These are phyloP conservation scores for Acholoe squamosa DNA, from an alignment of 2,888 invertebrate genomes.

Conservation along the genomic window DNA sequence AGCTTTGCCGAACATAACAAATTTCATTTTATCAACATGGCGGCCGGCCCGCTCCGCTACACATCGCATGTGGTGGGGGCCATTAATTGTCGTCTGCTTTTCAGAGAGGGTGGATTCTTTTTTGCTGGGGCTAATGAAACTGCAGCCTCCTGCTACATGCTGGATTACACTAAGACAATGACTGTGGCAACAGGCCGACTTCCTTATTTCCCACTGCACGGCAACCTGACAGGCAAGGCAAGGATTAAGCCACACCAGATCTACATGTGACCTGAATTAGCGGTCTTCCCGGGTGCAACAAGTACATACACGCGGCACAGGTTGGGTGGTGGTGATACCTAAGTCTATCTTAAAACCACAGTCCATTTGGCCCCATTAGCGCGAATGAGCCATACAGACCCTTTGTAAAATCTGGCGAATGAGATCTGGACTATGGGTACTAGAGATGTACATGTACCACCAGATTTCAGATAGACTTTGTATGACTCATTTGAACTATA, in stretches of 20 bases:
- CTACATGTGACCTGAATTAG: constrained; percentile 27
- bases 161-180: constrained; percentile 52
- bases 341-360: too few species aligned
- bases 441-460: too few species aligned
- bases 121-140: constrained; percentile 32
- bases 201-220: constrained; percentile 34
- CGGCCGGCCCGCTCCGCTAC: constrained; percentile 1
- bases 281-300: constrained; percentile 28
- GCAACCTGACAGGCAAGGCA: constrained; percentile 34
- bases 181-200: constrained; percentile 23
- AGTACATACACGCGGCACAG: constrained; percentile 22
- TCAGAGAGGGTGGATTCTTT: not conserved
- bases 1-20: constrained; percentile 39
- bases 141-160: constrained; percentile 1
- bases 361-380: too few species aligned
- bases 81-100: not conserved
- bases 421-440: too few species aligned
- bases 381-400: too few species aligned
- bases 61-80: constrained; percentile 16
- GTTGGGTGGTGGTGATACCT: not conserved
- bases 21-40: constrained; percentile 40
- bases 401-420: too few species aligned
- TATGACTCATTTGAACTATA: too few species aligned
- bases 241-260: not conserved
- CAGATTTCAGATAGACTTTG: too few species aligned